Base-by-base conservation (phyloP, 2,888 invertebrate genomes). In the Zelleria hepariella region DNA sequence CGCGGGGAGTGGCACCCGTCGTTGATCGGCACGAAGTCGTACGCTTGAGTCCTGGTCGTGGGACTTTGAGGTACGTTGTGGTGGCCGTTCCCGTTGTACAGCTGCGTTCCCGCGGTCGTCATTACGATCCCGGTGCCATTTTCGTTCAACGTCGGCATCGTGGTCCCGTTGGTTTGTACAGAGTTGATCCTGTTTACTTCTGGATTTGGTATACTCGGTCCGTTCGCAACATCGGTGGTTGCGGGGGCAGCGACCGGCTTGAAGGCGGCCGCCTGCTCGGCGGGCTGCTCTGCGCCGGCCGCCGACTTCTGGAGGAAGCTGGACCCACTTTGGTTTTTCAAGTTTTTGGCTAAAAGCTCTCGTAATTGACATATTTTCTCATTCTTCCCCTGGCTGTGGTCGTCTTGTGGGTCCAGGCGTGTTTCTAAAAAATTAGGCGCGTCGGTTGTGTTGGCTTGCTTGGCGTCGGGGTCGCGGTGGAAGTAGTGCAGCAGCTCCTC, bases 21-120 rank as follows among this genome's bases (percentile, higher is more conserved):
- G 42, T 95, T 95, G 72, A 96, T 96, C 0, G 96, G 96, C 27
- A 94, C 94, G 72, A 96, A 96, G 77, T 94, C 95, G 74, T 95
- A 96, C 72, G 94, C 94, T 74, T 94, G 93, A 55, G 94, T 91
- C 62, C 94, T 90, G 52, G 94, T 93, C 63, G 94, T 95, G 8
- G 94, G 94, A 82, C 94, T 94, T 64, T 93, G 93, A 0, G 94
- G 94, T 58, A 94, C 92, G 52, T 79, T 82, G 58, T 82, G 79
- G 57, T 82, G 80, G 59, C 76, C 71, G 60, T 82, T 81, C 1
- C 85, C 86, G 62, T 86, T 86, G 63, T 82, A 86, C 5, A 78
- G 65, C 61, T 79, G 77, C 6, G 78, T 63, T 2, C 72, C 75
- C 1, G 70, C 64, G 56, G 70, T 72, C 15, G 72, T 63, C 56